Conservation (phyloP, 1,140 invertebrate species). For the Procambarus clarkii region DNA sequence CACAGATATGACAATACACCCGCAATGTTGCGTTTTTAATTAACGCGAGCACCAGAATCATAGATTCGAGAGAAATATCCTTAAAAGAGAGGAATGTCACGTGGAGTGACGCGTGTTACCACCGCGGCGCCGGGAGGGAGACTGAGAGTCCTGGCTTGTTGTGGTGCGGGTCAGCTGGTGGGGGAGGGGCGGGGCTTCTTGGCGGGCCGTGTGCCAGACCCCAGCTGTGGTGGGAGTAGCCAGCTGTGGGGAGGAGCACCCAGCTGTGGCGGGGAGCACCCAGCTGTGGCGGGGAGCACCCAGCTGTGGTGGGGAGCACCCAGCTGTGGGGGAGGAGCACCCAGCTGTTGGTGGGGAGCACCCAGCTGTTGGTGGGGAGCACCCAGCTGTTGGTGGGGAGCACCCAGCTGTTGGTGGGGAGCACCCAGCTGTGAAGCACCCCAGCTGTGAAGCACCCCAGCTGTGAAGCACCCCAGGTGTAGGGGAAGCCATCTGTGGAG, state of each 20-base stretch:
- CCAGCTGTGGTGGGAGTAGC: not conserved
- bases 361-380: not conserved
- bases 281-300: no score
- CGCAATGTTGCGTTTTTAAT: not conserved
- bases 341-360: not conserved
- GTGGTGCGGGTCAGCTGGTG: not conserved
- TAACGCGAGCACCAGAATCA: not conserved
- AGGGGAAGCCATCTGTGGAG: no score
- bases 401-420: no score
- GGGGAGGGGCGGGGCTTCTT: no score
- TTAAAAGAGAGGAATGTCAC: not conserved
- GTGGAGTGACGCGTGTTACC: not conserved
- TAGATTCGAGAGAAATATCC: not conserved
- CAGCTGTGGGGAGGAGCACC: not conserved
- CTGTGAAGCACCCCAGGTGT: no score
- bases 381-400: not conserved
- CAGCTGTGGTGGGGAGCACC: no score
- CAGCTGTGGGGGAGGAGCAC: no score
- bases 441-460: no score
- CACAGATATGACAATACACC: not conserved
- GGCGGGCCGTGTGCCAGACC: not conserved
- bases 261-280: no score
- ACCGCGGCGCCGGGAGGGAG: conserved; percentile 8
- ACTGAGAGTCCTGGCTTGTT: conserved; percentile 18
- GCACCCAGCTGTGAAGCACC: no score